Evolutionary conservation across 23 tunicate genomes (phyloP), one percentile per base, ranked within the genome.

Genomic region (Ascidia mentula): DNA sequence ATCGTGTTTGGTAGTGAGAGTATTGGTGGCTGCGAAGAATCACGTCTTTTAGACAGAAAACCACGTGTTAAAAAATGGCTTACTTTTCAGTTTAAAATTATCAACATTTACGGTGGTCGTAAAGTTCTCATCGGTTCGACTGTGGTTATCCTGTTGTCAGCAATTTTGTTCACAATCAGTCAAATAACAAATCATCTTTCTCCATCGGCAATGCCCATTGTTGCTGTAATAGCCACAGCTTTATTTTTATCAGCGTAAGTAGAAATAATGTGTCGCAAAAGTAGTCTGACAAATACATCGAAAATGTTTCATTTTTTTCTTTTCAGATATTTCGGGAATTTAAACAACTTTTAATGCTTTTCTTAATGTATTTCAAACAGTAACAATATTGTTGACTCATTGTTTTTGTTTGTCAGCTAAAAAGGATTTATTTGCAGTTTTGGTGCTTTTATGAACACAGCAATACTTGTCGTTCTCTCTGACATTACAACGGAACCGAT

Each of bases 41-140:
- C 12, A 42, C 12, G 53, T 9, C 15, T 42, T 42, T 42, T 42
- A 42, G 15, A 42, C 53, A 42, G 53, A 42, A 42, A 42, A 42
- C 15, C 15, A 42, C 15, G 15, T 42, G 12, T 42, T 42, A 15
- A 12, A 53, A 53, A 6, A 5, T 20, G 1, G 1, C 13, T 53
- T 3, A 3, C 24, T 53, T 53, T 71, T 34, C 6, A 71, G 75
- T 20, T 12, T n/a, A 71, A 71, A 18, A 71, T 71, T 17, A 36
- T 71, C 1, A 4, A 71, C 5, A 71, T 34, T 28, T 71, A 34
- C 39, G 75, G 75, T 20, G 75, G 75, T 7, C 13, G 1, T 5
- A 71, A 71, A 71, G 75, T 71, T 71, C 38, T 28, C 75, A 71
- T 71, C 39, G 75, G 38, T 71, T 71, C 75, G 30, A 71, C 38